Evolutionary conservation across 2,797 vertebrate species (phyloP).

Genomic region (Simalia tracyae): DNA sequence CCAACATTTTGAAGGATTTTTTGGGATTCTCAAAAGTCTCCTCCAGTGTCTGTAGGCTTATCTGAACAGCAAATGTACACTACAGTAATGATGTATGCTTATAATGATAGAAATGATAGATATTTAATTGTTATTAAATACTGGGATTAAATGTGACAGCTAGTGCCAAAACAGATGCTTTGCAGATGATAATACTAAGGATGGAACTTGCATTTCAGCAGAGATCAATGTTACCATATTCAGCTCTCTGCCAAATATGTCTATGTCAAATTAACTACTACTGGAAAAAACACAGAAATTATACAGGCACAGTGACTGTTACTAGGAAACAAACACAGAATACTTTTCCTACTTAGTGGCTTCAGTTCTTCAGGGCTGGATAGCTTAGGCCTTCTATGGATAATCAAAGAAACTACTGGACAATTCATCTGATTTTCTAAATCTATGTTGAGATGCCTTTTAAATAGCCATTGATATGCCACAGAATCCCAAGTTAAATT

Average conservation of each 20-base stretch:
- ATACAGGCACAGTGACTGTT: not conserved
- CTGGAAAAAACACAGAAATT: not conserved
- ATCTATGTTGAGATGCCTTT: not conserved
- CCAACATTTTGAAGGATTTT: not conserved
- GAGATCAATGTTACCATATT: not conserved
- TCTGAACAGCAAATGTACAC: not conserved
- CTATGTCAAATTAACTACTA: not conserved
- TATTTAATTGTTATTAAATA: slow-evolving; percentile 7
- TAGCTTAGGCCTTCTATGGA: not conserved
- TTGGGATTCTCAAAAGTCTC: not conserved
- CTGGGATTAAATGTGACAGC: not conserved
- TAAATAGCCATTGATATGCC: not conserved
- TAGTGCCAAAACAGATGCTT: not conserved
- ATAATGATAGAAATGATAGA: not conserved
- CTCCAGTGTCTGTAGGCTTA: not conserved
- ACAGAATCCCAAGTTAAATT: not conserved
- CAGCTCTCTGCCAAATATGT: not conserved
- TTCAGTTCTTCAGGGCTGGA: not conserved
- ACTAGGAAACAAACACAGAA: not conserved
- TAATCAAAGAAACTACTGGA: not conserved
- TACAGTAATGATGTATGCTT: not conserved
- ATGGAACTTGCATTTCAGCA: not conserved
- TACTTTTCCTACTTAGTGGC: not conserved
- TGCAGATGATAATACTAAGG: not conserved
- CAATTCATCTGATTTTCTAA: no score